A percentile compares a stretch with the other conserved stretches of the same genome.
Conservation (phyloP, 2,888 invertebrate species). For the Calephelis perditalis region DNA sequence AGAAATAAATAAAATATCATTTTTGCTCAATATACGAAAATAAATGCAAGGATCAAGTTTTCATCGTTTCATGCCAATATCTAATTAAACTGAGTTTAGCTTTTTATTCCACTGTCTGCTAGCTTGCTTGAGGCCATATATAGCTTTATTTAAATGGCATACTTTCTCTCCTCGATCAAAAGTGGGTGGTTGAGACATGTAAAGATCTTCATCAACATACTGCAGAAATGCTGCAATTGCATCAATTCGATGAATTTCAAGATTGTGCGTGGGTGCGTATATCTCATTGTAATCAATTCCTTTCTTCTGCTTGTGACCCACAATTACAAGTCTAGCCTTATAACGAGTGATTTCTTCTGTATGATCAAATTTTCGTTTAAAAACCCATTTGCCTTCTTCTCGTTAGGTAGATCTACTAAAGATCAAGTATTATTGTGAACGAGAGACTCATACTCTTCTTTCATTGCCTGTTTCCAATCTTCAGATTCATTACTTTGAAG, state of each 20-base stretch:
- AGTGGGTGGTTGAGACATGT: constrained; percentile 23
- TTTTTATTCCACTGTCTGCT: constrained; percentile 33
- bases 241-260: constrained; percentile 29
- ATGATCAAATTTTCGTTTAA: constrained; percentile 27
- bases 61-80: constrained; percentile 31
- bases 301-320: constrained; percentile 21
- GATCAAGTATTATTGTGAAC: constrained; percentile 18
- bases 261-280: constrained; percentile 25
- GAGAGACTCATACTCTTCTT: constrained; percentile 17
- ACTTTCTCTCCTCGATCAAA: constrained; percentile 23
- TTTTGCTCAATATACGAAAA: constrained; percentile 22
- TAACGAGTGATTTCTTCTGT: constrained; percentile 23
- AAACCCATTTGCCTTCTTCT: constrained; percentile 32
- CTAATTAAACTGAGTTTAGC: constrained; percentile 23
- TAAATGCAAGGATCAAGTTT: constrained; percentile 34
- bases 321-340: constrained; percentile 28
- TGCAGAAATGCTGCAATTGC: constrained; percentile 28
- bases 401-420: constrained; percentile 22
- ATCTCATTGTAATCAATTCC: constrained; percentile 24
- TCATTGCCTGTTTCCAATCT: constrained; percentile 25
- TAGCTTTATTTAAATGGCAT: constrained; percentile 26
- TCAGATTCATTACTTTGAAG: constrained; percentile 23
- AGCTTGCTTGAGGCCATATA: constrained; percentile 29
- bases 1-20: constrained; percentile 29
- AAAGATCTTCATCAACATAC: constrained; percentile 27